phyloP scores from a whole-genome alignment of 2,888 invertebrate species.

The Amblyjoppa fuscipennis region DNA sequence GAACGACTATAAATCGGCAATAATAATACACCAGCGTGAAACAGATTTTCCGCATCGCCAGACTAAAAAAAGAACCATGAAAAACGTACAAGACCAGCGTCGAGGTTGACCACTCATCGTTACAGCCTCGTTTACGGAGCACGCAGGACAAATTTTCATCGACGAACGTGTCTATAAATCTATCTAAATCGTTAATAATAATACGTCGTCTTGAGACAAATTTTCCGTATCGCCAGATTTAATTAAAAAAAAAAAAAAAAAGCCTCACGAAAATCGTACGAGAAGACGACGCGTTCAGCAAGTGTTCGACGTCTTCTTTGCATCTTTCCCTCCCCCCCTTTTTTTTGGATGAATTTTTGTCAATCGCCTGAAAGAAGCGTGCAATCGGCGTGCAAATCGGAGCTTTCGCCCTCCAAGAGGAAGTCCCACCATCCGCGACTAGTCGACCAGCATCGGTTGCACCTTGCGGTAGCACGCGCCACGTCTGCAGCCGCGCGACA shows the following conservation, averaged over 20 bases:
- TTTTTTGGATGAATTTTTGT: slow-evolving; percentile 10
- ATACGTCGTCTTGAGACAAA: background rate
- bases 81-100: background rate
- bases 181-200: background rate
- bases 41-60: too few species aligned
- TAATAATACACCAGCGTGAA: too few species aligned
- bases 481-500: slow-evolving; percentile 41
- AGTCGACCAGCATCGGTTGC: slow-evolving; percentile 58
- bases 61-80: background rate
- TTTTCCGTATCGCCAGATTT: background rate
- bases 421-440: slow-evolving; percentile 50
- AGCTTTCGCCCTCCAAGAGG: slow-evolving; percentile 16
- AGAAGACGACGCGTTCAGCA: background rate
- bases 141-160: too few species aligned
- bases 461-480: slow-evolving; percentile 73
- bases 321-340: background rate
- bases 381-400: background rate
- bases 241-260: background rate
- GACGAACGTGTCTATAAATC: too few species aligned
- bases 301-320: background rate
- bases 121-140: background rate
- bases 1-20: too few species aligned
- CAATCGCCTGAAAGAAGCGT: slow-evolving; percentile 14
- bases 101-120: background rate
- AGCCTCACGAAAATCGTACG: background rate